Evolutionary conservation across 2,113 vertebrate species (phyloP).

Genomic region (Paramisgurnus dabryanus): DNA sequence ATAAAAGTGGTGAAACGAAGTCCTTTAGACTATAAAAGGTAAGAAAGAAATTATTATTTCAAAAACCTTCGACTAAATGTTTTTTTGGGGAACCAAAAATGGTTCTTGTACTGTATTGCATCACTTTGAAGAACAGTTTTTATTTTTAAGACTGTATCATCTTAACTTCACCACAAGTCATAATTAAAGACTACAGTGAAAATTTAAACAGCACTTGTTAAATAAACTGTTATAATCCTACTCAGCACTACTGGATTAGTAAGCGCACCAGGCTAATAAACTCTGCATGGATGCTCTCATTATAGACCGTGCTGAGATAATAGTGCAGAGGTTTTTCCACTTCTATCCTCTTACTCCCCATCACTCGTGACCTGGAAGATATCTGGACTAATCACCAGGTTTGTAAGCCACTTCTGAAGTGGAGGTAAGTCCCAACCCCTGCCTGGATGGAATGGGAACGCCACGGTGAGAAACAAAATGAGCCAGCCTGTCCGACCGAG

Average conservation of each 20-base stretch:
- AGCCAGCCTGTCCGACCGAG: conserved; percentile 45
- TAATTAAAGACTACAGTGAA: not conserved
- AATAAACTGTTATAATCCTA: conserved; percentile 53
- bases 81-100: too few species aligned
- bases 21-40: too few species aligned
- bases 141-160: too few species aligned
- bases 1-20: too few species aligned
- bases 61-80: too few species aligned
- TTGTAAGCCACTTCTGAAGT: conserved; percentile 49
- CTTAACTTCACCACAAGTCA: not conserved
- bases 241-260: conserved; percentile 54
- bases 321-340: conserved; percentile 30
- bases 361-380: conserved; percentile 53
- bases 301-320: conserved; percentile 47
- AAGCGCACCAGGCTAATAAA: conserved; percentile 52
- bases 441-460: conserved; percentile 41
- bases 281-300: conserved; percentile 53
- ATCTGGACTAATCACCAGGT: conserved; percentile 47
- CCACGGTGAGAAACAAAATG: conserved; percentile 50
- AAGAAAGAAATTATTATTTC: too few species aligned
- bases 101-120: too few species aligned
- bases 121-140: too few species aligned
- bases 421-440: conserved; percentile 45
- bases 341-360: conserved; percentile 38
- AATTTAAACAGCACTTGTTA: conserved; percentile 26